Base-by-base conservation (phyloP, 2,888 invertebrate genomes). In the Drosophila anomalipes region DNA sequence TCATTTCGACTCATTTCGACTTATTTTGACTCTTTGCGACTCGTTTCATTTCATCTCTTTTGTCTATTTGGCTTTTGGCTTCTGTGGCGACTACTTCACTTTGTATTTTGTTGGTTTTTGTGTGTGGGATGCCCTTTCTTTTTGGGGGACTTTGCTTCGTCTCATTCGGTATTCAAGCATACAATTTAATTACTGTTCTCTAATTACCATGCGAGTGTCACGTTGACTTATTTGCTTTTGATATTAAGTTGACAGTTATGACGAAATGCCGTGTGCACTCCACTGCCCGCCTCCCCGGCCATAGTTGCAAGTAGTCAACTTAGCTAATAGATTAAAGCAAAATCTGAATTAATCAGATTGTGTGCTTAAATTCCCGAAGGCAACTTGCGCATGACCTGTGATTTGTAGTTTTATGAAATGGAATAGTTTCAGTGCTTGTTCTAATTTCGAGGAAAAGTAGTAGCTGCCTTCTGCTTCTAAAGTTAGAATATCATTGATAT, bases 231-330 rank as follows among this genome's bases (percentile, higher is more conserved):
- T 90, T 72, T 54, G 51, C 57, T 74, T 90, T 79, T 89, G 83
- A 90, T 88, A 78, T 77, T 67, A 83, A 83, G 82, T 81, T 88
- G 88, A 88, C 90, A 89, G 75, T 83, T 82, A 82, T 79, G 90
- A 85, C 79, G 83, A 70, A 74, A 85, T 77, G 77, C 32, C 80
- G 68, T 81, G 80, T 47, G 51, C 62, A 28, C 63, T 63, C 66
- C 79, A 52, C 70, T 64, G 57, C 44, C 53, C 9, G 22, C 44
- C 22, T 12, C 44, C 5, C 44, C 12, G 5, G 3, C 44, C 44
- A 0, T 26, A 26, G 66, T 22, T 44, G 56, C 3, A 37, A 19
- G 32, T 33, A 10, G 12, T 16, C 4, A 49, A 22, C 12, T 37
- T 39, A 12, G 33, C n/a, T 26, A 56, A 35, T 19, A 49, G 28